Evolutionary conservation across 1,140 invertebrate genomes (phyloP).

Genomic region (Campoletis sonorensis): DNA sequence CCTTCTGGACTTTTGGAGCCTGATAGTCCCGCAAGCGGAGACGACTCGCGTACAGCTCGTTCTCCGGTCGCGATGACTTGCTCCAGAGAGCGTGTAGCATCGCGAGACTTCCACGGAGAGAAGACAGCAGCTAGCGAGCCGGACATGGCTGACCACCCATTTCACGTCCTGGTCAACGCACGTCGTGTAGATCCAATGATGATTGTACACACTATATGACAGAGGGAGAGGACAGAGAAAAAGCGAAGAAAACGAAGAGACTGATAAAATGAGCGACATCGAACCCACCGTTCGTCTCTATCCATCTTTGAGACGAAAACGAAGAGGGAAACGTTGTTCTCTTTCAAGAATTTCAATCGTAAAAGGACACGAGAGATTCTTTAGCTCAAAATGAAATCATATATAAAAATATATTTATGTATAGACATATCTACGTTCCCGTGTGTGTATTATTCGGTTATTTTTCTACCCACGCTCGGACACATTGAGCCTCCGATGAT

Average conservation of each 20-base stretch:
- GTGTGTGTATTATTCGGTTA: no score
- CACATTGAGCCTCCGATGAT: neutral
- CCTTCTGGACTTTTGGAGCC: neutral
- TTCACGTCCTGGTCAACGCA: constrained; percentile 62
- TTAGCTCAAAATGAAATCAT: neutral
- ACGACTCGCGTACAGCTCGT: constrained; percentile 35
- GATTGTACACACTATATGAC: constrained; percentile 57
- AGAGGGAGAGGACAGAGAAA: neutral
- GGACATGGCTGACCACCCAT: constrained; percentile 68
- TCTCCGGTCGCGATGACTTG: constrained; percentile 35
- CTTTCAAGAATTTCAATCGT: constrained; percentile 12
- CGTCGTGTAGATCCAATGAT: constrained; percentile 69
- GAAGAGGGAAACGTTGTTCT: constrained; percentile 21
- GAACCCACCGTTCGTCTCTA: constrained; percentile 67
- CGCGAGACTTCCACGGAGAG: constrained; percentile 58
- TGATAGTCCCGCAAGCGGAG: constrained; percentile 30
- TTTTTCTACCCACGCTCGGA: neutral
- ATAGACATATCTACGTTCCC: no score
- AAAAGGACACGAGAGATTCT: neutral
- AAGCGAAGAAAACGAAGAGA: constrained; percentile 54
- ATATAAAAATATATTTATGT: neutral
- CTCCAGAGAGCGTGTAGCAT: constrained; percentile 33
- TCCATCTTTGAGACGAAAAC: neutral
- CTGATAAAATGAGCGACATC: constrained; percentile 65
- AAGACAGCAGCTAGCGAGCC: constrained; percentile 43